Conservation (phyloP, 2,113 vertebrate species). For the Henicopernis longicauda region DNA sequence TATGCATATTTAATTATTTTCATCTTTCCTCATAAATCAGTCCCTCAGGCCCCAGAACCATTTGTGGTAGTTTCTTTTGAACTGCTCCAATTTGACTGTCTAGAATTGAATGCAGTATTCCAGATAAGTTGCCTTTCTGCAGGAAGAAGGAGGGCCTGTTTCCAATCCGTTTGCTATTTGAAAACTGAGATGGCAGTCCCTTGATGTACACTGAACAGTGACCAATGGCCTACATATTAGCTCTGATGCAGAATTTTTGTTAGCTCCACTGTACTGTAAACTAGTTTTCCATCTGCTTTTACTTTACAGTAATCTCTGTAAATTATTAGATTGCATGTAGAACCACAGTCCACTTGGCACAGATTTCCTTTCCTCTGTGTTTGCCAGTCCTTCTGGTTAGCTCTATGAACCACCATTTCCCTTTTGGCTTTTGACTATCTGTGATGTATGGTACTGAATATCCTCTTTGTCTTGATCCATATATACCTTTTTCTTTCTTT, state of each 20-base stretch:
- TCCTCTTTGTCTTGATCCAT: not conserved
- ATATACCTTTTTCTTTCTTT: not conserved
- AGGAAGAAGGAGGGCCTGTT: not conserved
- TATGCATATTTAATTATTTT: slow-evolving; percentile 56
- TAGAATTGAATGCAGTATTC: not conserved
- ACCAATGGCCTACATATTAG: not conserved
- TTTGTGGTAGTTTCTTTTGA: slow-evolving; percentile 49
- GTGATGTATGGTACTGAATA: not conserved
- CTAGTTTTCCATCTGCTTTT: slow-evolving; percentile 48
- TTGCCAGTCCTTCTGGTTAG: not conserved
- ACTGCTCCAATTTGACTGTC: not conserved
- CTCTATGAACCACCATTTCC: not conserved
- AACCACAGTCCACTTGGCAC: not conserved
- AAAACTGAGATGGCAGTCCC: not conserved
- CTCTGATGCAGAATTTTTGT: not conserved
- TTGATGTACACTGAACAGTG: not conserved
- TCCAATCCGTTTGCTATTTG: not conserved
- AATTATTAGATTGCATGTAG: not conserved
- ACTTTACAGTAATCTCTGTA: slow-evolving; percentile 15
- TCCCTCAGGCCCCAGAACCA: slow-evolving; percentile 7
- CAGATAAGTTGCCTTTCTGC: not conserved
- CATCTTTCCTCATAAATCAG: slow-evolving; percentile 48
- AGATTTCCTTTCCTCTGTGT: not conserved
- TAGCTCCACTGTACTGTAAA: not conserved
- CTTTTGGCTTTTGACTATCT: not conserved